phyloP scores from a whole-genome alignment of 2,888 invertebrate species.

The Orchesellides sinensis region DNA sequence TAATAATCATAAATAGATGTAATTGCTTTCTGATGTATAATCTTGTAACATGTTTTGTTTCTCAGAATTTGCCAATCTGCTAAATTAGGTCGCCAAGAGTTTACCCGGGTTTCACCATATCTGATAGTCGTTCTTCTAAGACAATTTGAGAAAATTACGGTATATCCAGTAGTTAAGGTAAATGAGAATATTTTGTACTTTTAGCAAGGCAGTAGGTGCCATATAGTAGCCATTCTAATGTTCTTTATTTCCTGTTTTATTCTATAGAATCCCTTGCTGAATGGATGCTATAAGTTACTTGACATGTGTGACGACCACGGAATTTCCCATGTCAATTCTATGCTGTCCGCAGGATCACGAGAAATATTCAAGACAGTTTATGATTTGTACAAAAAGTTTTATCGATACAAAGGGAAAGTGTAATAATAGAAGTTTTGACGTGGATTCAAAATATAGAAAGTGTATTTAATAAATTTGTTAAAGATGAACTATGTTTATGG shows the following conservation, averaged over 20 bases:
- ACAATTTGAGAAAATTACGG: conserved; percentile 77
- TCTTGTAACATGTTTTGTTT: not conserved
- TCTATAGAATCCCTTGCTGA: conserved; percentile 78
- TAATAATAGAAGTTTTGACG: conserved; percentile 73
- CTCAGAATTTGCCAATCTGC: conserved; percentile 73
- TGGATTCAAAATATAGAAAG: not conserved
- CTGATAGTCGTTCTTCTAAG: conserved; percentile 78
- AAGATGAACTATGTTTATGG: too few relatives aligned
- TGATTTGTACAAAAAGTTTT: conserved; percentile 78
- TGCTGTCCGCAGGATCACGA: conserved; percentile 78
- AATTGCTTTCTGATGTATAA: too few relatives aligned
- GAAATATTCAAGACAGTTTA: conserved; percentile 78
- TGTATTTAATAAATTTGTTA: not conserved
- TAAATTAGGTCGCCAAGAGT: conserved; percentile 76
- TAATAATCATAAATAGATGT: too few relatives aligned
- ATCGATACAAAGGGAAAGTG: conserved; percentile 79
- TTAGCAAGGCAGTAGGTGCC: too few relatives aligned
- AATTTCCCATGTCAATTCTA: conserved; percentile 77
- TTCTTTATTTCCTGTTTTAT: not conserved
- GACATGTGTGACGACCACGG: conserved; percentile 78
- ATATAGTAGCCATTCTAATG: too few relatives aligned
- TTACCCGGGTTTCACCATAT: conserved; percentile 78
- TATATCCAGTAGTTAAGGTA: conserved; percentile 79
- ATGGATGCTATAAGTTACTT: conserved; percentile 78
- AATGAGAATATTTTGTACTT: too few relatives aligned